Evolutionary conservation across 2,888 invertebrate genomes (phyloP).

Genomic region (Drosophila meridiana): DNA sequence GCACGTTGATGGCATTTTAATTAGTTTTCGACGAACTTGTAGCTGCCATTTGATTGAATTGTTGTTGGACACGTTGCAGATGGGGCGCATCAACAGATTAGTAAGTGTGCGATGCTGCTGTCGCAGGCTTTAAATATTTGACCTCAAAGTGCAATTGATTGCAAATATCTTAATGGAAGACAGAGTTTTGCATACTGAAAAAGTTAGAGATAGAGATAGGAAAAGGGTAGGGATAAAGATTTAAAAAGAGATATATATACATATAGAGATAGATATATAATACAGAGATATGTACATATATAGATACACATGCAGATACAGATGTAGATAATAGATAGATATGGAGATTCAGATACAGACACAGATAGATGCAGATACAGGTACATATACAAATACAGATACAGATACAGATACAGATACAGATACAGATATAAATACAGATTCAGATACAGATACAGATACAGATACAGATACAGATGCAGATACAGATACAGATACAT

Average conservation of each 20-base stretch:
- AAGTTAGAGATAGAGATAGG: not conserved
- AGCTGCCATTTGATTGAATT: conserved; percentile 74
- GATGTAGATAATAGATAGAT: not conserved
- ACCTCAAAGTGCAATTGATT: conserved; percentile 15
- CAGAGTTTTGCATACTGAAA: not conserved
- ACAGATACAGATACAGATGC: not conserved
- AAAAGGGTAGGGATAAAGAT: no score
- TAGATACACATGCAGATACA: not conserved
- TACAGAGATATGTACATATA: not conserved
- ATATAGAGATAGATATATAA: not conserved
- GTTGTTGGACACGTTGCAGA: conserved; percentile 41
- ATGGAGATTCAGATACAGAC: not conserved
- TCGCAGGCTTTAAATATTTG: conserved; percentile 13
- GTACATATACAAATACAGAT: not conserved
- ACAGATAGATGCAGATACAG: not conserved
- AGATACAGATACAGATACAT: not conserved
- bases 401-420: no score
- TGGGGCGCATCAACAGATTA: conserved; percentile 36
- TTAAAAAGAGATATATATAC: not conserved
- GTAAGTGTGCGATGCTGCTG: conserved; percentile 17
- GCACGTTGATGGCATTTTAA: conserved; percentile 78
- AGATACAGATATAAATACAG: not conserved
- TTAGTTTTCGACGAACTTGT: conserved; percentile 75
- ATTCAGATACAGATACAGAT: not conserved
- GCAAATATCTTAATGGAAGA: not conserved